Base-by-base conservation (phyloP, 2,113 vertebrate species). In the Leucosticte australis region DNA sequence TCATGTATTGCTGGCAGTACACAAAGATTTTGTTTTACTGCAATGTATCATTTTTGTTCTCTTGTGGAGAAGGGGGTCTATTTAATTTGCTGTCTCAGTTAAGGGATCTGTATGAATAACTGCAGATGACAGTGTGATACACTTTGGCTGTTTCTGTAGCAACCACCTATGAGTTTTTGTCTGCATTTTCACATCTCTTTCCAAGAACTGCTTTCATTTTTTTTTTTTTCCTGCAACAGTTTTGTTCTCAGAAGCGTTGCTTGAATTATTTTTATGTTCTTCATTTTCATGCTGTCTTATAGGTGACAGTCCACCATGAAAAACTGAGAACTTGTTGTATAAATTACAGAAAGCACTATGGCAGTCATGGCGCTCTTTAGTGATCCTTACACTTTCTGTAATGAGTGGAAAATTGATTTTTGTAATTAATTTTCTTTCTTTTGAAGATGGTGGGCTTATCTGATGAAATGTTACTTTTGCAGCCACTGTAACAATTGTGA, bases 101-200 rank as follows among this genome's bases (percentile, higher is more conserved):
- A 92, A 87, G 35, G 83, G 39, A 87, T 89, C 50, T 89, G 42
- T 84, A 11, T 76, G 75, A 88, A 74, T 50, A 96, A 77, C 46
- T 69, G 49, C 49, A 50, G 71, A 47, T 91, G 41, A 53, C 73
- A 35, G 75, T 65, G 85, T 62, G 85, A 90, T 81, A 69, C 13
- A 59, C 49, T 89, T 44, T 39, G 56, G 35, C 69, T 91, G 88
- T 96, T 95, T 93, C 90, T 95, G 76, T 97, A 93, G 83, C 90
- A 94, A 92, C 88, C 57, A 91, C 71, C 67, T 83, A 41, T 80
- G 35, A 4, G 6, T 3, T 65, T 90, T 85, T 47, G n/a, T 64
- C 46, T 88, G 31, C 31, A 27, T 85, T 92, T 93, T 92, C 79
- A 88, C 5, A 8, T 86, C 81, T 77, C 83, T 92, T 94, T 86